Base-by-base conservation (phyloP, 2,113 vertebrate genomes). In the Bufo gargarizans region DNA sequence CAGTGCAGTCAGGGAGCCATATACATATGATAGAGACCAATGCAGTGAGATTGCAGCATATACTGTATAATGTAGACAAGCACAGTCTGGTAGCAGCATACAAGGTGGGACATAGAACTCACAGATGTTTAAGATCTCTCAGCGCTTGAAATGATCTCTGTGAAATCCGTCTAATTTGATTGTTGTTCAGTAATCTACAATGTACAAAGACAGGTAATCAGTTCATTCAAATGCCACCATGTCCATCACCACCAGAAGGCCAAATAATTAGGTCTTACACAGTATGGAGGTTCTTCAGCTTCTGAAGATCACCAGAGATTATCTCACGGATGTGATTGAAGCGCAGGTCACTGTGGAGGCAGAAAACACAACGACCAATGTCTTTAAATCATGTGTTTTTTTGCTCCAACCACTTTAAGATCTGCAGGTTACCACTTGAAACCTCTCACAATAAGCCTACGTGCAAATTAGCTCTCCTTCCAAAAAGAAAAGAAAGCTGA, bases 321-420 rank as follows among this genome's bases (percentile, higher is more conserved):
- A 98, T 94, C 90, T 96, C 96, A 93, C 95, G 97, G 92, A 98
- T 97, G 93, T 93, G 97, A 93, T 98, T 98, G 93, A 98, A 98
- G 81, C 97, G 96, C 91, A 98, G 89, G 91, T 98, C 97, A 91
- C 97, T 98, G 92, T 22, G 91, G 90, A 89, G 69, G 92, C 85
- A 88, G 92, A 78, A 88, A 90, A n/a, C 6, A 55, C 14, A 61
- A 61, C 4, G 4, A 14, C 22, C 45, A 12, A 43, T 43, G 4
- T 8, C 12, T 0, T 43, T 14, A 71, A 6, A 43, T 43, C 1
- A 45, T 14, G n/a, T n/a, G 33, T 4, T 22, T 6, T 14, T 43
- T 33, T 71, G 22, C n/a, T 33, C 22, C 13, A 71, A 43, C 14
- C 22, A 71, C 67, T 71, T 71, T 43, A 0, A 71, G 33, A 71